Percentiles rank a stretch among this genome's conserved stretches.
These are phyloP conservation scores for Phodopus roborovskii DNA, from an alignment of 2,113 vertebrate genomes.

Conservation along the genomic window DNA sequence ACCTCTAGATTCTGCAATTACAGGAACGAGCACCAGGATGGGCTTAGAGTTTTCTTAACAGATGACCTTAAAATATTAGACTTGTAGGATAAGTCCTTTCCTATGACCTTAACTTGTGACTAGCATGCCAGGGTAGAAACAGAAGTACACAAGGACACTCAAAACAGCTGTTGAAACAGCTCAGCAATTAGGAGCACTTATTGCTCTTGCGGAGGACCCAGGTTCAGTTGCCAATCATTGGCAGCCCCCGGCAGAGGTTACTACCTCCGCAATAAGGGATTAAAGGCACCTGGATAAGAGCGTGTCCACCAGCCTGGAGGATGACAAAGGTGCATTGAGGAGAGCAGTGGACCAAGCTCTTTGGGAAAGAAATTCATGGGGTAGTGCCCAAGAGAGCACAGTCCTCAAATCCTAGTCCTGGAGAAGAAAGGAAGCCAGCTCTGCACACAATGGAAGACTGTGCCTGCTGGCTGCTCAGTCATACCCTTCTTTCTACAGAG, in stretches of 20 bases:
- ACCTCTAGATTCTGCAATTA: not conserved
- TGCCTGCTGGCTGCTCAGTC: not conserved
- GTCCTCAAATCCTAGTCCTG: not conserved
- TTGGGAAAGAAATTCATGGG: not conserved
- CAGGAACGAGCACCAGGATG: not conserved
- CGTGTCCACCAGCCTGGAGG: not conserved
- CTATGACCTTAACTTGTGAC: not conserved
- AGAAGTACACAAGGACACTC: not conserved
- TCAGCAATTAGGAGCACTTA: not conserved
- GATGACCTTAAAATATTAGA: not conserved
- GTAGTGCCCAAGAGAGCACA: not conserved
- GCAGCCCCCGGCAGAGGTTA: not conserved
- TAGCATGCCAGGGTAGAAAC: not conserved
- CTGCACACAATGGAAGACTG: not conserved
- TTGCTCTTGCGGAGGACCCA: not conserved
- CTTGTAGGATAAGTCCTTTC: not conserved
- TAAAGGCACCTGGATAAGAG: not conserved
- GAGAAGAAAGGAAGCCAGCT: not conserved
- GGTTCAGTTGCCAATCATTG: not conserved
- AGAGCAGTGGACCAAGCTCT: not conserved
- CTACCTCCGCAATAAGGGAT: not conserved
- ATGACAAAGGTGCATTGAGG: not conserved
- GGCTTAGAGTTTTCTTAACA: not conserved
- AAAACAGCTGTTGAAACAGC: not conserved
- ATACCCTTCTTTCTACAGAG: not conserved